These are phyloP conservation scores for Typhlomys cinereus DNA, from an alignment of 2,113 vertebrate species.

Conservation along the genomic window DNA sequence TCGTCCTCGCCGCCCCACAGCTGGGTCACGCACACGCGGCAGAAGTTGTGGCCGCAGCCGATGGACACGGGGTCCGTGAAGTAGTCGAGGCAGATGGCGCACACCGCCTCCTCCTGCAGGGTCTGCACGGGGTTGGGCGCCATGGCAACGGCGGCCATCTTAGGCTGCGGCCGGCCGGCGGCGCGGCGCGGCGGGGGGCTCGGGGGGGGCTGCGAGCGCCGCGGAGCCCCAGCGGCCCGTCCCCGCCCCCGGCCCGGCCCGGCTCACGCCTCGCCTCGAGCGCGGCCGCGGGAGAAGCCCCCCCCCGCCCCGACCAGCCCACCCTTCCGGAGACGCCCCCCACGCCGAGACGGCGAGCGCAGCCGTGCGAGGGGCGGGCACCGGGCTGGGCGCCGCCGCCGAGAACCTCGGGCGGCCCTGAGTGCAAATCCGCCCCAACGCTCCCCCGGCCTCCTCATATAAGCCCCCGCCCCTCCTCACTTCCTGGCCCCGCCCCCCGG, in stretches of 20 bases:
- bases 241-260: slow-evolving; percentile 45
- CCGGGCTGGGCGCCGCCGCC: background rate
- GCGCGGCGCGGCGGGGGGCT: background rate
- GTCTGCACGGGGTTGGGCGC: slow-evolving; percentile 89
- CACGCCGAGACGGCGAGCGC: background rate
- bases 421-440: slow-evolving; percentile 66
- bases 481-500: slow-evolving; percentile 63
- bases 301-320: background rate
- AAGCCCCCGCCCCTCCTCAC: slow-evolving; percentile 60
- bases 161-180: slow-evolving; percentile 55
- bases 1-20: slow-evolving; percentile 83
- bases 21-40: slow-evolving; percentile 85
- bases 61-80: slow-evolving; percentile 87
- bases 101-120: slow-evolving; percentile 87
- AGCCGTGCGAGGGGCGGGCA: slow-evolving; percentile 25
- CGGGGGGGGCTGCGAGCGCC: accelerated
- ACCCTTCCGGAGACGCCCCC: background rate
- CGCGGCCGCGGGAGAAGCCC: background rate
- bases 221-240: slow-evolving; percentile 21
- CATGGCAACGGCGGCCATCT: slow-evolving; percentile 66
- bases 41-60: slow-evolving; percentile 87
- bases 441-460: slow-evolving; percentile 34
- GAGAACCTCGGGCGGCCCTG: slow-evolving; percentile 31
- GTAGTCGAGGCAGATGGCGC: slow-evolving; percentile 86
- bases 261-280: slow-evolving; percentile 18